A percentile compares a stretch with the other conserved stretches of the same genome.
Evolutionary conservation across 2,888 invertebrate species (phyloP).

Genomic region (Phyto melanocephala): DNA sequence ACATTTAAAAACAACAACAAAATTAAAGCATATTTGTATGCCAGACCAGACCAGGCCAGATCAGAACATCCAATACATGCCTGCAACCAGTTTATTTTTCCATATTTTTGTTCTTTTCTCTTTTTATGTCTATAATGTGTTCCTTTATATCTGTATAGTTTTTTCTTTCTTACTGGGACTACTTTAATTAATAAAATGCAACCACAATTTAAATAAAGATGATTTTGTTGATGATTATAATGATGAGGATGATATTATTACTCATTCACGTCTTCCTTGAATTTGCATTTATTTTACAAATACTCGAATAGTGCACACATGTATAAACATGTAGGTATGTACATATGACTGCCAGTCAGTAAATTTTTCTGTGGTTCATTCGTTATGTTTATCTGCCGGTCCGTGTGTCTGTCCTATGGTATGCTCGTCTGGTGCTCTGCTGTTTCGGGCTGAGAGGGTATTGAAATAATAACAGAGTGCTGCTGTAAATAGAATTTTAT

Average conservation of each 20-base stretch:
- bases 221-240: slow-evolving; percentile 29
- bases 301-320: background rate
- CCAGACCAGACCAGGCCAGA: slow-evolving; percentile 45
- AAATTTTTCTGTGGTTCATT: slow-evolving; percentile 31
- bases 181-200: slow-evolving; percentile 65
- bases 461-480: slow-evolving; percentile 46
- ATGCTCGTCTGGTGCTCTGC: background rate
- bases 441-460: slow-evolving; percentile 10
- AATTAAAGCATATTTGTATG: slow-evolving; percentile 56
- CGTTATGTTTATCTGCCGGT: background rate
- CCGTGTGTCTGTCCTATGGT: background rate
- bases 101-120: slow-evolving; percentile 22
- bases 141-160: slow-evolving; percentile 23
- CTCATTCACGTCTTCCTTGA: slow-evolving; percentile 55
- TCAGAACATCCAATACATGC: slow-evolving; percentile 32
- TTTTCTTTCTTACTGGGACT: slow-evolving; percentile 51
- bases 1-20: slow-evolving; percentile 26
- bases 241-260: slow-evolving; percentile 55
- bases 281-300: slow-evolving; percentile 28
- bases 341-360: slow-evolving; percentile 31
- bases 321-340: background rate
- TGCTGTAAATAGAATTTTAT: slow-evolving; percentile 59
- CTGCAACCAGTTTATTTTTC: slow-evolving; percentile 47
- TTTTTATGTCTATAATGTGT: slow-evolving; percentile 40
- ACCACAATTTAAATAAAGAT: slow-evolving; percentile 64